Base-by-base conservation (phyloP, 2,113 vertebrate species). In the Hemicordylus capensis region DNA sequence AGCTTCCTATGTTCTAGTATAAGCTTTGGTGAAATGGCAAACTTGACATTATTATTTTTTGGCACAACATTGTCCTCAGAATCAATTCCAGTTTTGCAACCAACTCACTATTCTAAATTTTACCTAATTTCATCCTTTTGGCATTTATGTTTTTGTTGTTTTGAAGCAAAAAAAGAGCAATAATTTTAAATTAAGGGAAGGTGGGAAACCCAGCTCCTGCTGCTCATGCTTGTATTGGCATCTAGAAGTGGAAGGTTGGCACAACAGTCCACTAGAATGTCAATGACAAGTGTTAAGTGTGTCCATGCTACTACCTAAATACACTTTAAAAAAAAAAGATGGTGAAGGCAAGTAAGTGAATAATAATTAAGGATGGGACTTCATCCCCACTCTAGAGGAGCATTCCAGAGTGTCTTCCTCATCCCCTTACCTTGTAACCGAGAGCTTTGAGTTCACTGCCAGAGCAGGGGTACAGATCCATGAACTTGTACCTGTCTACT, bases 391-490 rank as follows among this genome's bases (percentile, higher is more conserved):
- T 76, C 59, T 51, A 61, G 61, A 80, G 76, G 8, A 15, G 22
- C 44, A n/a, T 78, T 84, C 48, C 56, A 0, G 10, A 78, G 56
- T 6, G 24, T 37, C 79, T n/a, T n/a, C n/a, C 48, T 72, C 48
- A 34, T 22, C 75, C 87, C 85, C 94, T 70, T 90, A 99, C 99
- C 98, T 99, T 99, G 89, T 99, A 99, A 44, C 98, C 99, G 56
- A 99, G 98, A 22, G 98, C 99, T 96, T 99, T 99, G 64, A 99
- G 98, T 92, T 99, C 99, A 39, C 98, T 98, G 20, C 96, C 81
- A 74, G 99, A 99, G 91, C 99, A 99, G 56, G 99, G 99, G 92
- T 99, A 99, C 86, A 99, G 95, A 93, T 99, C 99, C 99, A 99
- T 99, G 94, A 99, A 99, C 93, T 99, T 99, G 90, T 99, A 99